phyloP scores from a whole-genome alignment of 2,113 vertebrate species.

The Hylia prasina region DNA sequence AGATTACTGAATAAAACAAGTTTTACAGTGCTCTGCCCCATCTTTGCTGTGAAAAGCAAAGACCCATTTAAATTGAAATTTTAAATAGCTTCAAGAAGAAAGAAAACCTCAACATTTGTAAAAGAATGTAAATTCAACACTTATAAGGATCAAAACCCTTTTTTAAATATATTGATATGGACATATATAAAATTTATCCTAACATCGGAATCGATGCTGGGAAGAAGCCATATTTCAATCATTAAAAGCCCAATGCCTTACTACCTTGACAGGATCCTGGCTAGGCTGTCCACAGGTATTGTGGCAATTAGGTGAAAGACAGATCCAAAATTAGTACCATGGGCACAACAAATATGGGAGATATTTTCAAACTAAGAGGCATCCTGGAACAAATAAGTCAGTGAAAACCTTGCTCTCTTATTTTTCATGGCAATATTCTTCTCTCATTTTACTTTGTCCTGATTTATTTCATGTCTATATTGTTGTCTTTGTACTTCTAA shows the following conservation, averaged over 20 bases:
- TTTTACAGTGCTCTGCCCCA: not conserved
- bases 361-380: not conserved
- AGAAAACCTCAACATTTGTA: not conserved
- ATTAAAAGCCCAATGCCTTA: not conserved
- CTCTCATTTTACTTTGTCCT: not conserved
- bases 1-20: not conserved
- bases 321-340: not conserved
- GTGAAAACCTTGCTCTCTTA: not conserved
- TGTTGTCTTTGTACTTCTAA: not conserved
- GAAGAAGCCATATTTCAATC: not conserved
- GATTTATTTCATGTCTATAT: not conserved
- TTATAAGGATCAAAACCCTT: not conserved
- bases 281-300: not conserved
- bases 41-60: not conserved
- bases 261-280: not conserved
- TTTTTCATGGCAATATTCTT: not conserved
- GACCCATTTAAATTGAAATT: slow-evolving; percentile 17
- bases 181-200: not conserved
- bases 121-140: not conserved
- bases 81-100: not conserved
- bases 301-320: not conserved
- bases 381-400: not conserved
- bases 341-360: not conserved
- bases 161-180: not conserved
- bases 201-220: not conserved